These are phyloP conservation scores for Rhyacophila brunnea DNA, from an alignment of 1,140 invertebrate species.

Conservation along the genomic window DNA sequence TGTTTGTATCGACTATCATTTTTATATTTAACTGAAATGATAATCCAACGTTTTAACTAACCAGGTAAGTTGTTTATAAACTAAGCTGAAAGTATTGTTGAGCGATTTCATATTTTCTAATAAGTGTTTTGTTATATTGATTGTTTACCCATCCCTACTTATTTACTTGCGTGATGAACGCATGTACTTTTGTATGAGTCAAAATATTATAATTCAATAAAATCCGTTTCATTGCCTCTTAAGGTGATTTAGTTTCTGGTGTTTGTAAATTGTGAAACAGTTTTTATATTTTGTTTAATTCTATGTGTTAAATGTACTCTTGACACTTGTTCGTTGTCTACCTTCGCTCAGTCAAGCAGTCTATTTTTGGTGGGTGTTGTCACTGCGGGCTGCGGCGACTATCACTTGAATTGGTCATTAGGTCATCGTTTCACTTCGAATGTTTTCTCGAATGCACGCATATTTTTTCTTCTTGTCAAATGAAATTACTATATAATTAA, in stretches of 20 bases:
- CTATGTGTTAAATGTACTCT: no score
- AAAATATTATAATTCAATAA: background rate
- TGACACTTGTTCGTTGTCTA: constrained; percentile 1
- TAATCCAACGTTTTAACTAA: constrained; percentile 10
- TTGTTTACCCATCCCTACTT: constrained; percentile 24
- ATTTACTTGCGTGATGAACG: constrained; percentile 21
- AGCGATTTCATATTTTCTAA: no score
- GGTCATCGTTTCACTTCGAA: constrained; percentile 14
- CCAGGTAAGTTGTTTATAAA: constrained; percentile 7
- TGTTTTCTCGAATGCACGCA: no score
- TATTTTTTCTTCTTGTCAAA: background rate
- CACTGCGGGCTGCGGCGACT: constrained; percentile 19
- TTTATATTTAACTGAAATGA: constrained; percentile 21
- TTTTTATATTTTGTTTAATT: background rate
- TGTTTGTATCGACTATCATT: constrained; percentile 17
- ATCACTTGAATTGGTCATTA: constrained; percentile 21
- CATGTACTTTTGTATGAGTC: background rate
- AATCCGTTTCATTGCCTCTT: background rate
- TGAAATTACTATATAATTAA: background rate
- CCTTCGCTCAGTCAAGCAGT: constrained; percentile 6
- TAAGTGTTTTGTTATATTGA: no score
- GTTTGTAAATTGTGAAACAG: background rate
- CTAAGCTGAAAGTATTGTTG: background rate
- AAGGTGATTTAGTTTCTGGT: background rate
- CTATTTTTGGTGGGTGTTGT: constrained; percentile 30